Percentiles rank a stretch among this genome's conserved stretches.
phyloP scores from a whole-genome alignment of 2,888 invertebrate species.

The Plebejus melissa region DNA sequence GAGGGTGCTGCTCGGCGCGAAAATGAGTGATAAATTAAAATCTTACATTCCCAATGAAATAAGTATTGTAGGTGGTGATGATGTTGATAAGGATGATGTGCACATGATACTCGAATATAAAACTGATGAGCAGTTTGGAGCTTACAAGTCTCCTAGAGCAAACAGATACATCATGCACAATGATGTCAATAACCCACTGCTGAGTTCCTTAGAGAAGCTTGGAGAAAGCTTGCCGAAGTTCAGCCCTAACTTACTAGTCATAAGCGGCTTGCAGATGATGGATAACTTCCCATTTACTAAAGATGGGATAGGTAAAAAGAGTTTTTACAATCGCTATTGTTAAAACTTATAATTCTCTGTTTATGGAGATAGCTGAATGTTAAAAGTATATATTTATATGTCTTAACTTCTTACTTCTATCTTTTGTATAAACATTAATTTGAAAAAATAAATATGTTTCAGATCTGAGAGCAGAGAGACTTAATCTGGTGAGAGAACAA shows the following conservation, averaged over 20 bases:
- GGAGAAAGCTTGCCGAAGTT: slow-evolving; percentile 79
- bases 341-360: no score
- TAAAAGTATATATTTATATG: no score
- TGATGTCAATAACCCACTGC: slow-evolving; percentile 87
- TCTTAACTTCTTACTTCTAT: no score
- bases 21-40: slow-evolving; percentile 81
- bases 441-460: slow-evolving; percentile 41
- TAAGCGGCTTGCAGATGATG: slow-evolving; percentile 94
- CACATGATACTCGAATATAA: slow-evolving; percentile 91
- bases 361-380: no score
- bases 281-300: slow-evolving; percentile 86
- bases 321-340: no score
- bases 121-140: slow-evolving; percentile 87
- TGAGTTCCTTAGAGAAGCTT: slow-evolving; percentile 86
- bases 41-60: slow-evolving; percentile 81
- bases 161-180: slow-evolving; percentile 92
- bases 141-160: slow-evolving; percentile 85
- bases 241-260: slow-evolving; percentile 85
- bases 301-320: slow-evolving; percentile 64
- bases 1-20: slow-evolving; percentile 86
- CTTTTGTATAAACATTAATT: neutral
- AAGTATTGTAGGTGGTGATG: slow-evolving; percentile 81
- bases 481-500: slow-evolving; percentile 83
- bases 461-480: slow-evolving; percentile 82
- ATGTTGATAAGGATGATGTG: slow-evolving; percentile 82